A percentile compares a stretch with the other conserved stretches of the same genome.
phyloP scores from a whole-genome alignment of 1,140 invertebrate species.

The Drosophila pseudoobscura region DNA sequence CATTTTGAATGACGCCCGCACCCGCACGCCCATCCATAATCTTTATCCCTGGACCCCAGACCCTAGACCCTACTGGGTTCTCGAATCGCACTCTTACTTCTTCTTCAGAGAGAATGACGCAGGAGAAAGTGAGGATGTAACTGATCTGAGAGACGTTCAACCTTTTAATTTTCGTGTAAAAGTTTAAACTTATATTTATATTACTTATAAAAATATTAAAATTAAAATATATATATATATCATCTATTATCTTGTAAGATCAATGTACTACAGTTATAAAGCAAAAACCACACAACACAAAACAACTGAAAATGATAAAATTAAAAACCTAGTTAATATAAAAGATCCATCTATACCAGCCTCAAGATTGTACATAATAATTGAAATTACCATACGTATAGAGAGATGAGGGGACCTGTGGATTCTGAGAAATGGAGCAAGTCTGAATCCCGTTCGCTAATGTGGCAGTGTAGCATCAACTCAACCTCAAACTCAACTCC shows the following conservation, averaged over 20 bases:
- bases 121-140: conserved; percentile 1
- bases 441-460: no score
- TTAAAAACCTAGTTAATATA: conserved; percentile 79
- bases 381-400: no score
- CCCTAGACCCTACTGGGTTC: conserved; percentile 6
- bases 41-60: neutral
- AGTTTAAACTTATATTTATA: conserved; percentile 78
- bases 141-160: conserved; percentile 56
- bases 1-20: conserved; percentile 38
- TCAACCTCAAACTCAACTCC: no score
- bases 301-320: conserved; percentile 75
- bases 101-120: conserved; percentile 8
- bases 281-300: conserved; percentile 61
- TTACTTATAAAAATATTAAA: conserved; percentile 55
- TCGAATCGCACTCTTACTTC: conserved; percentile 10
- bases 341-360: conserved; percentile 9
- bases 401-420: no score
- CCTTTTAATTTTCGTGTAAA: conserved; percentile 74
- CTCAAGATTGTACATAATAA: neutral
- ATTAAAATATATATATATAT: conserved; percentile 71
- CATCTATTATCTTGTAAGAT: conserved; percentile 70
- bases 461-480: no score
- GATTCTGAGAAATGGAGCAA: no score
- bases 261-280: conserved; percentile 76
- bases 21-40: neutral